Base-by-base conservation (phyloP, 2,797 vertebrate species). In the Falco columbarius region DNA sequence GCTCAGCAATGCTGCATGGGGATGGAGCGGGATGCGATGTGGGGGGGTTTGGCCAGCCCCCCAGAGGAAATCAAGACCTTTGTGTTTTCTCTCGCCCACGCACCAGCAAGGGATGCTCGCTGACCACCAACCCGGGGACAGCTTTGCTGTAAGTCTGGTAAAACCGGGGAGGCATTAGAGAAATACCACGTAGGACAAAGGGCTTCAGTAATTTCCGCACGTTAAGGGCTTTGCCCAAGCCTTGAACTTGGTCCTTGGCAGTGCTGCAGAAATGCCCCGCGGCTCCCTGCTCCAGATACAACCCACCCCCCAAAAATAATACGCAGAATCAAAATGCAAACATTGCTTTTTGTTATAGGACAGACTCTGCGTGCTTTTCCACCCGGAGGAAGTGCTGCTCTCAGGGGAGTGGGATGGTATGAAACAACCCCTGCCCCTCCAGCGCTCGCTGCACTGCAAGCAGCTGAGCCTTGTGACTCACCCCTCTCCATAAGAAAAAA, bases 121-220 rank as follows among this genome's bases (percentile, higher is more conserved):
- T 38, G 67, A 30, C 23, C 71, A 20, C 14, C 0, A 0, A 19
- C 10, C 17, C 14, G 0, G 0, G 46, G 27, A 29, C 30, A 47
- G 72, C 14, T 34, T 34, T 7, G 11, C 51, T 0, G 4, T 32
- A 27, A 85, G 29, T 10, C 20, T 46, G 34, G 42, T 6, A 81
- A n/a, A 61, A 56, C 6, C 40, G 22, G 32, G 36, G 29, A 40
- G 59, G 54, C 17, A 26, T 10, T 14, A 32, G 21, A 81, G 59
- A 68, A 86, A 73, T 7, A 27, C 7, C 49, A 26, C 0, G 0
- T 0, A 47, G 49, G 56, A 70, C 26, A 30, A 23, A 17, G 12
- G 40, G 11, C 46, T 82, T 34, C 0, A 1, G 29, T 27, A 20
- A 62, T 26, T 92, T 63, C 80, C 21, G 40, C 22, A 21, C 18